These are phyloP conservation scores for Drymonia ruficornis DNA, from an alignment of 2,888 invertebrate genomes.

Conservation along the genomic window DNA sequence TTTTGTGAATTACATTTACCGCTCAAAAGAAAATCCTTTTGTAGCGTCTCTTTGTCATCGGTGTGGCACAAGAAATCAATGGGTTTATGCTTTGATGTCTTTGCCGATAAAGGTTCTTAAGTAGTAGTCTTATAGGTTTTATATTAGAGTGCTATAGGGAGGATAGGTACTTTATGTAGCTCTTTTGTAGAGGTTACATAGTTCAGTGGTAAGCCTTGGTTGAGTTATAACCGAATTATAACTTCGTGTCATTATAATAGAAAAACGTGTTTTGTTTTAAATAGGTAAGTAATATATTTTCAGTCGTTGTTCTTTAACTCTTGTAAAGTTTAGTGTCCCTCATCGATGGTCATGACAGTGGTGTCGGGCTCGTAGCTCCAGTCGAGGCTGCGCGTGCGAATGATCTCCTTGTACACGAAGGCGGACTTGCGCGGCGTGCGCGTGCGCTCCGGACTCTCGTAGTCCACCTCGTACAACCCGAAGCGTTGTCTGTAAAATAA, in stretches of 20 bases:
- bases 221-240: too few species aligned
- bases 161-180: too few species aligned
- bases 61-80: constrained; percentile 11
- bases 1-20: constrained; percentile 27
- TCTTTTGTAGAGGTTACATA: too few species aligned
- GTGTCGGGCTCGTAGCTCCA: constrained; percentile 49
- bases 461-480: constrained; percentile 88
- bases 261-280: too few species aligned
- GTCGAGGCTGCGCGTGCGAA: constrained; percentile 60
- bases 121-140: background rate
- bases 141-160: background rate
- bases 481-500: constrained; percentile 78
- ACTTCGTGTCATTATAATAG: too few species aligned
- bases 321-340: constrained; percentile 29
- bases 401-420: constrained; percentile 76
- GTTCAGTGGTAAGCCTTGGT: too few species aligned
- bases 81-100: constrained; percentile 14
- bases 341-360: constrained; percentile 39
- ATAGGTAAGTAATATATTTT: too few species aligned
- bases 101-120: constrained; percentile 8
- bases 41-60: constrained; percentile 15
- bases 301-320: background rate
- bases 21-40: constrained; percentile 23
- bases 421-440: constrained; percentile 87
- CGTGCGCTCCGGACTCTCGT: constrained; percentile 80